Conservation (phyloP, 2,797 vertebrate genomes). For the Sitta carolinensis region DNA sequence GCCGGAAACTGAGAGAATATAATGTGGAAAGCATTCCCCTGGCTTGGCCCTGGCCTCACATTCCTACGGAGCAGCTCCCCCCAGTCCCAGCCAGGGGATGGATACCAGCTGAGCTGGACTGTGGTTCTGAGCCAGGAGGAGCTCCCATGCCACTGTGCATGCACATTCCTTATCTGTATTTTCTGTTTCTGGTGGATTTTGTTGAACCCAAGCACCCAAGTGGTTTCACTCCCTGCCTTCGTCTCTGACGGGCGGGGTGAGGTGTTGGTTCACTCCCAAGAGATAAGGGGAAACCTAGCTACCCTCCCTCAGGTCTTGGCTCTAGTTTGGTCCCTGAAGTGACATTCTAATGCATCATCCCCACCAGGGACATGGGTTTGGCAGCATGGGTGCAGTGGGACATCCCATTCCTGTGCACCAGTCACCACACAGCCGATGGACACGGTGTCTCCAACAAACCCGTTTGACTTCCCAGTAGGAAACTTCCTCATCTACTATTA, state of each 20-base stretch:
- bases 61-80: constrained; percentile 13
- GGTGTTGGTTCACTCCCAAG: not conserved
- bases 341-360: not conserved
- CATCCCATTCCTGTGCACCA: not conserved
- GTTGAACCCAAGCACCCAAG: rapidly evolving
- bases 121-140: not conserved
- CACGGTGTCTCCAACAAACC: not conserved
- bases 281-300: not conserved
- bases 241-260: not conserved
- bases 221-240: not conserved
- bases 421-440: rapidly evolving
- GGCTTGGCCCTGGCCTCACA: not conserved
- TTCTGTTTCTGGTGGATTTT: not conserved
- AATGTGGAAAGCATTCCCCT: constrained; percentile 48
- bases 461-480: not conserved
- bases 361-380: not conserved
- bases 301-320: not conserved
- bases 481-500: not conserved
- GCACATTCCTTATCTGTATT: rapidly evolving
- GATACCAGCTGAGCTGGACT: not conserved
- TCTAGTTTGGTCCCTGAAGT: not conserved
- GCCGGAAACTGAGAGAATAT: constrained; percentile 21
- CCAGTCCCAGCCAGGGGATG: not conserved
- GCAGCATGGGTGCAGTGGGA: not conserved
- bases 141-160: not conserved